These are phyloP conservation scores for Meleagris gallopavo DNA, from an alignment of 2,113 vertebrate species.

Conservation along the genomic window DNA sequence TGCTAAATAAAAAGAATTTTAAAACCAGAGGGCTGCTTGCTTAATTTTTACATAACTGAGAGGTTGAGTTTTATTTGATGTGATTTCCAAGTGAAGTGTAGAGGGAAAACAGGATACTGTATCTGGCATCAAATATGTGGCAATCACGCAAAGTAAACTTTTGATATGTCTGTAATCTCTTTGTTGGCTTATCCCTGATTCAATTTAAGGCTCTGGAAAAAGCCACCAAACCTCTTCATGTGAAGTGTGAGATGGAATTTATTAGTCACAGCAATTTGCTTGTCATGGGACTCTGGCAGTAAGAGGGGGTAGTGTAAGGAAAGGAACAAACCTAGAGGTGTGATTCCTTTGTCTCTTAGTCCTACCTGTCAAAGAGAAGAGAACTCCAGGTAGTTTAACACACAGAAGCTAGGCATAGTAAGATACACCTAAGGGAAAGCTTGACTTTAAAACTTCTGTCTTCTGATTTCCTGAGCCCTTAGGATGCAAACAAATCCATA, in stretches of 20 bases:
- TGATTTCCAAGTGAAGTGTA: constrained; percentile 61
- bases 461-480: not conserved
- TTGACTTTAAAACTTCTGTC: not conserved
- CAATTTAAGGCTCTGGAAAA: constrained; percentile 69
- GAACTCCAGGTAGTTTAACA: not conserved
- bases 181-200: constrained; percentile 67
- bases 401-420: not conserved
- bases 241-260: constrained; percentile 50
- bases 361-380: not conserved
- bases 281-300: not conserved
- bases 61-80: constrained; percentile 71
- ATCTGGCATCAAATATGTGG: constrained; percentile 67
- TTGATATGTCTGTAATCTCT: constrained; percentile 69
- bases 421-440: not conserved
- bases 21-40: constrained; percentile 11
- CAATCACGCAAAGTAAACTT: constrained; percentile 74
- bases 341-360: not conserved
- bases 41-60: constrained; percentile 70
- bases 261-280: constrained; percentile 53
- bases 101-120: constrained; percentile 73
- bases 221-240: constrained; percentile 60
- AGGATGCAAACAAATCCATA: not conserved
- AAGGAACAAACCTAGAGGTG: not conserved
- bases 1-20: constrained; percentile 46
- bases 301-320: not conserved